Evolutionary conservation across 2,797 vertebrate species (phyloP), one percentile per base, ranked within the genome.

Genomic region (Sebastolobus alascanus): DNA sequence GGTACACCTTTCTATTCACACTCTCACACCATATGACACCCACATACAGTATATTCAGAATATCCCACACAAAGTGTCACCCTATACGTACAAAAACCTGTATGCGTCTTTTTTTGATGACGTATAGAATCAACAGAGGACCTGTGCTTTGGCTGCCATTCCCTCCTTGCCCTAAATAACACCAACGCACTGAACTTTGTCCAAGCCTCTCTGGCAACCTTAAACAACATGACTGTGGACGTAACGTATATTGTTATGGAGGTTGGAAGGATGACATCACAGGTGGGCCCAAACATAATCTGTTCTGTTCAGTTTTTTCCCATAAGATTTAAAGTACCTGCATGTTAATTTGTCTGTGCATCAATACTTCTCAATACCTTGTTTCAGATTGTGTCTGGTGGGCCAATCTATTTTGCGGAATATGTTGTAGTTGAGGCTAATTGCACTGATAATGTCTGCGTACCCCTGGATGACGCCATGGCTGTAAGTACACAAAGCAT

Each of bases 131-230:
- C 94, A n/a, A 86, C 20, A 29, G 95, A 95, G 63, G 86, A 91
- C 61, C 0, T 89, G 0, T 96, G 96, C 8, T 0, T 68, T 1
- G 95, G 93, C 46, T 96, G 95, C 55, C 14, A 20, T 2, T 22
- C 8, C 2, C 96, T 96, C 7, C 77, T 95, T 58, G 87, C 92
- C 6, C 83, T 96, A 5, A 96, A 96, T 59, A 31, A 96, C 82
- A 96, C 93, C 0, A 13, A 5, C 8, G 95, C 84, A 0, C 87
- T 94, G 78, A 83, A 93, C 29, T 89, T 96, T 77, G 89, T 96
- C 37, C 69, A 68, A 2, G 61, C 58, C 16, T 95, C 96, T 55
- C 82, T 96, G 82, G 84, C 20, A 18, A 74, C 67, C n/a, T 90
- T 95, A 43, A 96, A 96, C 85, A 91, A 92, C 60, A 65, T 16